Conservation (phyloP, 2,797 vertebrate species). For the Orientallactaga sibirica region DNA sequence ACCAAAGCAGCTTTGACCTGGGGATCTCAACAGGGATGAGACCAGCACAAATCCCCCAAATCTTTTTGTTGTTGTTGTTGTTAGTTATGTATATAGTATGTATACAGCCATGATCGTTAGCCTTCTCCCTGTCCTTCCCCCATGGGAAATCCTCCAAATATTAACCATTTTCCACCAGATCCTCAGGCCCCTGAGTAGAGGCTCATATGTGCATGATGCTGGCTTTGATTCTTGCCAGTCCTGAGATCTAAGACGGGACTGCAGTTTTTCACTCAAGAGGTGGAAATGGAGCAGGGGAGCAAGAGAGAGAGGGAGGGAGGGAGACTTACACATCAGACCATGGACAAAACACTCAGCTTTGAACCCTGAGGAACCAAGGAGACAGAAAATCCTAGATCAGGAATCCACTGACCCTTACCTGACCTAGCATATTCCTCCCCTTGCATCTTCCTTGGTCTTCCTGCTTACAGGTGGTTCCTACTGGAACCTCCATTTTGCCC, state of each 20-base stretch:
- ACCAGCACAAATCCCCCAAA: not conserved
- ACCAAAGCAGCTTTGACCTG: constrained; percentile 4
- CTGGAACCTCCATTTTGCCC: not conserved
- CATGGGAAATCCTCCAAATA: too few species aligned
- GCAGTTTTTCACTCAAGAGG: not conserved
- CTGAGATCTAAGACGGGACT: not conserved
- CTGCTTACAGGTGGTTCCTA: not conserved
- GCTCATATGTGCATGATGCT: not conserved
- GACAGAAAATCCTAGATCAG: not conserved
- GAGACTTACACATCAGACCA: constrained; percentile 15
- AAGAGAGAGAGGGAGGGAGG: too few species aligned
- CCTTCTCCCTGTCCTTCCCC: too few species aligned
- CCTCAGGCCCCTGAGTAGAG: not conserved
- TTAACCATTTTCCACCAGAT: constrained; percentile 38
- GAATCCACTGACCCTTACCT: not conserved
- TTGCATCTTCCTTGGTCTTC: constrained; percentile 20
- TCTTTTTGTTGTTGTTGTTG: not conserved
- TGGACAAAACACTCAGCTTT: not conserved
- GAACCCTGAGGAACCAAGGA: not conserved
- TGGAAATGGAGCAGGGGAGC: not conserved
- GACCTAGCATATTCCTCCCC: not conserved
- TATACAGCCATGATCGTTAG: too few species aligned
- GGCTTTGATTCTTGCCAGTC: not conserved
- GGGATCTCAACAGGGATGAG: not conserved
- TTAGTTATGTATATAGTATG: too few species aligned